phyloP scores from a whole-genome alignment of 1,140 invertebrate genomes.

The silkworm (Bombyx mori) region DNA sequence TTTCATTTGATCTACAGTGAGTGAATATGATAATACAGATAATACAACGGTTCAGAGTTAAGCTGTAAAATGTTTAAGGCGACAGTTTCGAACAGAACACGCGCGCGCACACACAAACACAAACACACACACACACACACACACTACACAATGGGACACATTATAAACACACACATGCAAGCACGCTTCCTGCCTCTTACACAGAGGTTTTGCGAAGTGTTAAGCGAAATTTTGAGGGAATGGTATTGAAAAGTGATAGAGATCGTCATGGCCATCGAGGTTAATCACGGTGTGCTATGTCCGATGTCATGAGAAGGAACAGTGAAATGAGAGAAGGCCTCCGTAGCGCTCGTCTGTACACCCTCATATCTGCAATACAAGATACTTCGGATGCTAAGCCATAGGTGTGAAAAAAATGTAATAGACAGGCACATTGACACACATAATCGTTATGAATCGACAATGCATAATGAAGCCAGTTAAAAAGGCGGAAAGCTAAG shows the following conservation, averaged over 20 bases:
- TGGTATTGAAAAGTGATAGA: conserved; percentile 17
- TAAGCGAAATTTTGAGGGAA: conserved; percentile 21
- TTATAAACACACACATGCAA: conserved; percentile 50
- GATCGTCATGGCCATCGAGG: conserved; percentile 47
- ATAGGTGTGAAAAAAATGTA: conserved; percentile 49
- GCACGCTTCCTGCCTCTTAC: conserved; percentile 13
- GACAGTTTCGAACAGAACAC: neutral
- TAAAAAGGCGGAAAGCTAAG: conserved; percentile 57
- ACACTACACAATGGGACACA: conserved; percentile 16
- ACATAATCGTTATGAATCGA: conserved; percentile 42
- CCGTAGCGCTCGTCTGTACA: conserved; percentile 33
- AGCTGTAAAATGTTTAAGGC: too few species aligned
- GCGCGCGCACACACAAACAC: neutral
- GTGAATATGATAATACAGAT: too few species aligned
- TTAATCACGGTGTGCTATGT: conserved; percentile 50
- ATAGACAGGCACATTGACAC: conserved; percentile 50
- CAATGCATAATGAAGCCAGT: conserved; percentile 57
- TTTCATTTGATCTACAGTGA: too few species aligned
- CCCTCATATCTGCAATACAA: conserved; percentile 58
- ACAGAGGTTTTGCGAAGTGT: conserved; percentile 24
- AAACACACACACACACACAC: conserved; percentile 8
- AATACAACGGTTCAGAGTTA: too few species aligned
- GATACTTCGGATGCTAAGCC: conserved; percentile 63
- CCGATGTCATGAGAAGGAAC: conserved; percentile 47
- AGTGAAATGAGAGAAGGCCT: conserved; percentile 36